Percentiles rank a stretch among this genome's conserved stretches.
phyloP scores from a whole-genome alignment of 1,140 invertebrate species.

The Bombus polaris region DNA sequence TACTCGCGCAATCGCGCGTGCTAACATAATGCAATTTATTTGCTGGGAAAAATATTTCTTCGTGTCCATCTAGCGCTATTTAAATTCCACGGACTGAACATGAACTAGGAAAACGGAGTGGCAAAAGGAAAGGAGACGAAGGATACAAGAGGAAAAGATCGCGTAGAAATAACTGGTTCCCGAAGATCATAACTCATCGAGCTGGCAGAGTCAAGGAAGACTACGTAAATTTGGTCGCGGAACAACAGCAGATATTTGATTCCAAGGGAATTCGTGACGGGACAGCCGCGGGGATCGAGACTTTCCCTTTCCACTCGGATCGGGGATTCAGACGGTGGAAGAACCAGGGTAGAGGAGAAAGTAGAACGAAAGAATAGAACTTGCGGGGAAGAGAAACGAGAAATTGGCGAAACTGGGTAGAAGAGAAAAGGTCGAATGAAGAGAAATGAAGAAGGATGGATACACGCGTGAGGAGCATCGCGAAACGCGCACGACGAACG shows the following conservation, averaged over 20 bases:
- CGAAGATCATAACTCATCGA: slow-evolving; percentile 35
- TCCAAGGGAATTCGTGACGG: slow-evolving; percentile 64
- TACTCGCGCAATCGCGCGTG: too few species aligned
- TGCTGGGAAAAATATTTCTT: too few species aligned
- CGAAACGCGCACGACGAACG: slow-evolving; percentile 5
- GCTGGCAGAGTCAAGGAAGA: slow-evolving; percentile 29
- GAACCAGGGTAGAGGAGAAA: neutral
- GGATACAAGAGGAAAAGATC: neutral
- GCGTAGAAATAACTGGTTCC: slow-evolving; percentile 6
- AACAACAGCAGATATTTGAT: slow-evolving; percentile 72
- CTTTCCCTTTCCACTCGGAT: neutral
- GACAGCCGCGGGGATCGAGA: too few species aligned
- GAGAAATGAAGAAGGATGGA: slow-evolving; percentile 46
- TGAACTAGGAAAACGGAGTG: neutral
- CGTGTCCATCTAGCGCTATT: neutral
- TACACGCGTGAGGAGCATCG: slow-evolving; percentile 28
- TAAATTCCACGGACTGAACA: neutral
- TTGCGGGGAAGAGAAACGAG: neutral
- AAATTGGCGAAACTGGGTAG: slow-evolving; percentile 14
- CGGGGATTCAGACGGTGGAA: slow-evolving; percentile 15
- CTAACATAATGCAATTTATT: slow-evolving; percentile 14
- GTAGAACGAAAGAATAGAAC: neutral
- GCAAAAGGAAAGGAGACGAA: too few species aligned
- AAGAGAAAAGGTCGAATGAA: slow-evolving; percentile 30
- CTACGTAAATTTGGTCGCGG: slow-evolving; percentile 58